Base-by-base conservation (phyloP, 2,888 invertebrate species). In the Amphipoea lucens region DNA sequence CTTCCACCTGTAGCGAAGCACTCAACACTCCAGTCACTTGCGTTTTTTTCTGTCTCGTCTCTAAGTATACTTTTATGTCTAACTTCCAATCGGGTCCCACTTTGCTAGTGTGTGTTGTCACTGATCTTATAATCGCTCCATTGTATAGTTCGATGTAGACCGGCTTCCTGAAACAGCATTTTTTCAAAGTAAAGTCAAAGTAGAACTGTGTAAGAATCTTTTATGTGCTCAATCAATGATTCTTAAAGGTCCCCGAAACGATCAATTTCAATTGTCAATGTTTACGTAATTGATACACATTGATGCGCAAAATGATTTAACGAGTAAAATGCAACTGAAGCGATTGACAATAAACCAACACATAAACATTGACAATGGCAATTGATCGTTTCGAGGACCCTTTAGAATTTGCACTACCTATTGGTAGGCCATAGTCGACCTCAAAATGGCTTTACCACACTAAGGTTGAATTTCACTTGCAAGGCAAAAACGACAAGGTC, bases 101-200 rank as follows among this genome's bases (percentile, higher is more conserved):
- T 81, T 94, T 94, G 42, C 90, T 87, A 1, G 92, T 92, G 40
- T 94, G 92, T 87, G 96, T 95, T n/a, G 97, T 97, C 0, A 98
- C 94, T 85, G 98, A 97, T 85, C 98, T 96, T 78, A 98, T 97
- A 6, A 98, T 94, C 2, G 97, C 97, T 0, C 97, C 96, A 86
- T 98, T 97, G 91, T 97, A 98, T 65, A 97, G 97, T 93, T 98
- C 97, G 63, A 98, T 93, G 79, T 96, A 97, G 0, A 98, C 97
- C 14, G 97, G 94, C 95, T 98, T 98, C 98, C 98, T 98, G 92
- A 77, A 96, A 95, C 20, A 69, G 12, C 11, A 65, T 62, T 40
- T 48, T 67, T 48, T 20, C 0, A 14, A 36, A 45, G n/a, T 36
- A 57, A 63, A 65, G 11, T 63, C 2, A 51, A 4, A 23, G 9